Percentiles rank a stretch among this genome's conserved stretches.
Evolutionary conservation across 2,797 vertebrate genomes (phyloP).

Genomic region (Scyliorhinus canicula): DNA sequence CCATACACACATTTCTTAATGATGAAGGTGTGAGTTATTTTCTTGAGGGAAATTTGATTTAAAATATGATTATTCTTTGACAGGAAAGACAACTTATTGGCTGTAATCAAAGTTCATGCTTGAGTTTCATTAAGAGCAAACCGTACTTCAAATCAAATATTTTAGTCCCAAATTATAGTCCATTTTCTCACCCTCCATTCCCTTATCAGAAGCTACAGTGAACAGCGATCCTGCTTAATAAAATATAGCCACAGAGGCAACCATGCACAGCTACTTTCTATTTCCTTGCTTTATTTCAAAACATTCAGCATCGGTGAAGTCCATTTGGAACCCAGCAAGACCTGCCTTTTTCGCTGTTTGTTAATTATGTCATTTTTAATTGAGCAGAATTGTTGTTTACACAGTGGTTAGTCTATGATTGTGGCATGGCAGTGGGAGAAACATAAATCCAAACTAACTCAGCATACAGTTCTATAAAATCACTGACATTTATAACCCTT

Average conservation of each 20-base stretch:
- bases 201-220: not conserved
- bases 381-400: not conserved
- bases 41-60: not conserved
- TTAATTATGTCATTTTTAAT: not conserved
- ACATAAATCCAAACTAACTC: not conserved
- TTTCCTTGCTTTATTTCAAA: not conserved
- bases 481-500: not conserved
- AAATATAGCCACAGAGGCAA: not conserved
- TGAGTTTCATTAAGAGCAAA: not conserved
- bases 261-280: not conserved
- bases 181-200: not conserved
- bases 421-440: not conserved
- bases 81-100: not conserved
- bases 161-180: not conserved
- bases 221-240: not conserved
- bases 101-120: not conserved
- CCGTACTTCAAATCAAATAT: not conserved
- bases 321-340: not conserved
- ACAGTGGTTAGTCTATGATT: not conserved
- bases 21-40: not conserved
- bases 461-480: not conserved
- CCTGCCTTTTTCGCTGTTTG: not conserved
- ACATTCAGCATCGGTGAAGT: not conserved
- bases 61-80: not conserved
- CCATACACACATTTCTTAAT: not conserved